Conservation (phyloP, 2,888 invertebrate species). For the Melitaea athalia region DNA sequence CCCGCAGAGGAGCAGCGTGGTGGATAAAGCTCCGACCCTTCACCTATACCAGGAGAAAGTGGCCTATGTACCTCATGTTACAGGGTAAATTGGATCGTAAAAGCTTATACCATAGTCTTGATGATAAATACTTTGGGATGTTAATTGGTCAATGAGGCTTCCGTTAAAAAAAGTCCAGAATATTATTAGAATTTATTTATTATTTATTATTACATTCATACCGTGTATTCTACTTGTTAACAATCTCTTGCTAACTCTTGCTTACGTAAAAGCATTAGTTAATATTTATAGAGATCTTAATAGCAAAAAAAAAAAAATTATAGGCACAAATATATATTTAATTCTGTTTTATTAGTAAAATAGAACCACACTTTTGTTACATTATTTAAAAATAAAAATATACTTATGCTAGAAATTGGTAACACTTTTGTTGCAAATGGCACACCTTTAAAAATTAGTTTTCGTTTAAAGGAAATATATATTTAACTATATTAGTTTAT, state of each 20-base stretch:
- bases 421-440: conserved; percentile 43
- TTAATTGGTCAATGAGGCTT: neutral
- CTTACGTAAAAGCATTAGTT: conserved; percentile 30
- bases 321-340: conserved; percentile 24
- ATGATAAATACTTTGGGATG: neutral
- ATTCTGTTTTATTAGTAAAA: conserved; percentile 28
- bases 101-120: no score
- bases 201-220: conserved; percentile 20
- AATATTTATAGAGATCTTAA: conserved; percentile 29
- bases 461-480: conserved; percentile 1
- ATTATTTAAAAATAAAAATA: conserved; percentile 13
- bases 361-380: conserved; percentile 10
- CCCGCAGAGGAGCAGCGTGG: no score
- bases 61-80: no score
- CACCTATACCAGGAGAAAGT: no score
- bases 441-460: conserved; percentile 32
- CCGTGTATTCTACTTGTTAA: neutral
- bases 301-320: conserved; percentile 28
- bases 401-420: conserved; percentile 35
- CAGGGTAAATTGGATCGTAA: no score
- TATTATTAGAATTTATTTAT: conserved; percentile 13
- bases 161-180: conserved; percentile 3
- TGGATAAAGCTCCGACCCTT: no score
- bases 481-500: neutral
- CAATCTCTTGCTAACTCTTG: conserved; percentile 6